Conservation (phyloP, 2,888 invertebrate species). For the Harpagoxenus sublaevis region DNA sequence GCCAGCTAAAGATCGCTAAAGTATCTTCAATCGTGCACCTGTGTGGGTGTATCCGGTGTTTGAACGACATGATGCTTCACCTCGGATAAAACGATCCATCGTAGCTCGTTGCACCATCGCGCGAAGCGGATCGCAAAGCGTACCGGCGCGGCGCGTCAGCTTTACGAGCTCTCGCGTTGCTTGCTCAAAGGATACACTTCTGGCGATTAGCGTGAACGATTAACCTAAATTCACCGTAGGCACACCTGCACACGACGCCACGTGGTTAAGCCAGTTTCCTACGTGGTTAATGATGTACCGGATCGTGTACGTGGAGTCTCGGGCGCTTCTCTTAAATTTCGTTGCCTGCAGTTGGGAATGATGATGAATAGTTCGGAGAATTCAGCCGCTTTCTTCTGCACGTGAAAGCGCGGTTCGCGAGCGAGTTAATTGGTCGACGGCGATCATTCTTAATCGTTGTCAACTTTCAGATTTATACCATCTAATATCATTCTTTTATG, state of each 20-base stretch:
- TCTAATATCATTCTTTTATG: conserved; percentile 4
- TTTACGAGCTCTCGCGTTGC: conserved; percentile 60
- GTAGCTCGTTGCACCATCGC: conserved; percentile 41
- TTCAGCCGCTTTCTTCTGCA: conserved; percentile 46
- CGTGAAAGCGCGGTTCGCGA: conserved; percentile 38
- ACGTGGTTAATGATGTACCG: conserved; percentile 74
- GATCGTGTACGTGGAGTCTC: conserved; percentile 59
- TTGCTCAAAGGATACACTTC: conserved; percentile 64
- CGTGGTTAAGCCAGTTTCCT: conserved; percentile 75
- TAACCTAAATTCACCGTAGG: conserved; percentile 80
- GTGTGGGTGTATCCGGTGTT: neutral
- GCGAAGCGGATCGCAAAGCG: conserved; percentile 12
- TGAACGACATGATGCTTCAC: conserved; percentile 34
- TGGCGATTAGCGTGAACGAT: conserved; percentile 80
- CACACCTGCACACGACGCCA: conserved; percentile 77
- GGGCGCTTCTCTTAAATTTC: conserved; percentile 53
- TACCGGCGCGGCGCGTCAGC: conserved; percentile 33
- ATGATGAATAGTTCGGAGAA: conserved; percentile 49
- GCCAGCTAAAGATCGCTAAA: neutral
- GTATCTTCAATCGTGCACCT: neutral
- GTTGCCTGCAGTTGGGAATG: conserved; percentile 46
- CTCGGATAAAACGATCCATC: conserved; percentile 54
- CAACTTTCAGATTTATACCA: conserved; percentile 30
- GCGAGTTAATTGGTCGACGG: conserved; percentile 32
- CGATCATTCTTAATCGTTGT: conserved; percentile 50